These are phyloP conservation scores for Sphecodes monilicornis DNA, from an alignment of 2,888 invertebrate species.

Conservation along the genomic window DNA sequence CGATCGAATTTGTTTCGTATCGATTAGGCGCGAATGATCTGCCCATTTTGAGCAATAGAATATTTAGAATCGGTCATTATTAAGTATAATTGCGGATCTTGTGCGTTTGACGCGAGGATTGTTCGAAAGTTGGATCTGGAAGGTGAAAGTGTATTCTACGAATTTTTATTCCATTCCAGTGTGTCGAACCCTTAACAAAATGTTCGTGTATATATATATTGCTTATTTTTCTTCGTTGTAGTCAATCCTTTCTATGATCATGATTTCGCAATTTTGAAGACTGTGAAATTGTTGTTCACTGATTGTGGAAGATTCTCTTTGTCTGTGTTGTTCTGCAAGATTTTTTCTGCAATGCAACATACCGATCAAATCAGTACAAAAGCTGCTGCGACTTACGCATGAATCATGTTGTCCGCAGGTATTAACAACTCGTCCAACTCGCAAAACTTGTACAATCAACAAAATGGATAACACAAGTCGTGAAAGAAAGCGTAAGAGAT, in stretches of 20 bases:
- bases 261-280: not conserved
- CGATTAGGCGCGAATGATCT: not conserved
- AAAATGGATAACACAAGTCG: no score
- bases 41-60: not conserved
- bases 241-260: not conserved
- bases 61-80: not conserved
- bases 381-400: not conserved
- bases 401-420: not conserved
- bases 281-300: not conserved
- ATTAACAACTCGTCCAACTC: no score
- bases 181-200: not conserved
- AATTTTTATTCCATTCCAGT: not conserved
- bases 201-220: not conserved
- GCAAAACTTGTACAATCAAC: no score
- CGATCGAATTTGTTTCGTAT: not conserved
- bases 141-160: not conserved
- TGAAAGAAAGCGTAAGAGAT: not conserved
- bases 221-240: not conserved
- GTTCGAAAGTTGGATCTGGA: not conserved
- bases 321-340: not conserved
- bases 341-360: not conserved
- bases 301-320: not conserved
- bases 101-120: not conserved
- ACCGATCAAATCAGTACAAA: not conserved
- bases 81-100: not conserved